Evolutionary conservation across 2,888 invertebrate species (phyloP), one percentile per base, ranked within the genome.

Genomic region (Blomia tropicalis): DNA sequence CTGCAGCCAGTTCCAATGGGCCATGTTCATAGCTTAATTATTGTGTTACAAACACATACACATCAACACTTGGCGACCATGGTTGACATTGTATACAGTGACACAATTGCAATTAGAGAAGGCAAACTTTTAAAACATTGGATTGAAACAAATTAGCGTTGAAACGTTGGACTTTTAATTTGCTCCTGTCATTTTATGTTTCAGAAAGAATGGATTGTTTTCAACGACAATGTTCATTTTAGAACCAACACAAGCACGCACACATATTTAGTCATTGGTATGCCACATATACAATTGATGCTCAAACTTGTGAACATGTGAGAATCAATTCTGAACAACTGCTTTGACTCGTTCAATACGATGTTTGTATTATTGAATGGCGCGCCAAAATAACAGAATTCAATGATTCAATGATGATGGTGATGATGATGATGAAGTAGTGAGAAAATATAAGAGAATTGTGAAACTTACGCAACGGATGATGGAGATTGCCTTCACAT

Each of bases 101-200:
- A 47, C 51, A n/a, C n/a, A 47, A 47, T 47, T 19, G 51, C 51
- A 47, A 47, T 47, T 47, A 47, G 36, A 36, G 36, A 11, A 27
- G n/a, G 51, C 7, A 27, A 47, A 47, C 7, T 7, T 47, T 47
- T 47, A 11, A 47, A 47, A 47, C 22, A 14, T 47, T 7, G 36
- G n/a, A 14, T 41, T 47, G 7, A 7, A 25, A 47, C 51, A 47
- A 47, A 47, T 47, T 47, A n/a, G 51, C n/a, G 22, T n/a, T 47
- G 23, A 11, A n/a, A 11, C 27, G 51, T n/a, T n/a, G n/a, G 14
- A 41, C 51, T 7, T 47, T 47, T 47, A 47, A 47, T 47, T 47
- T 7, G n/a, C 23, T 7, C 51, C 51, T 47, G 51, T 47, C 51
- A 47, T 47, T 7, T 47, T 17, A 17, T n/a, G n/a, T n/a, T 36